These are phyloP conservation scores for Tupiocoris notatus DNA, from an alignment of 2,888 invertebrate genomes.

Conservation along the genomic window DNA sequence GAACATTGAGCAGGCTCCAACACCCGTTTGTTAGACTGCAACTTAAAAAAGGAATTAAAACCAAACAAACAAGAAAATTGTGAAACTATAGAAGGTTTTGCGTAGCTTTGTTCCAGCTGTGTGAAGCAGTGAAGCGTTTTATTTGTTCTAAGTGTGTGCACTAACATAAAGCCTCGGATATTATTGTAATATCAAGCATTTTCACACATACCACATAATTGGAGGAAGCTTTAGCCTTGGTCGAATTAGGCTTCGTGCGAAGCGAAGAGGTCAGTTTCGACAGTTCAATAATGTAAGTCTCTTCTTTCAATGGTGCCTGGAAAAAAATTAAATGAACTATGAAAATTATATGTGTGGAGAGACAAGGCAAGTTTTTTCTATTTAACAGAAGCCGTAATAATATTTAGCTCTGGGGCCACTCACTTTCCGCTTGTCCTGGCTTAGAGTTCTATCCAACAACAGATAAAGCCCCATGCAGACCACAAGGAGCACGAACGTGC, in stretches of 20 bases:
- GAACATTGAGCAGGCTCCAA: constrained; percentile 31
- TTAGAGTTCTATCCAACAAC: constrained; percentile 47
- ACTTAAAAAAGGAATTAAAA: constrained; percentile 1
- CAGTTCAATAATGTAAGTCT: neutral
- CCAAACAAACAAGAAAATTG: neutral
- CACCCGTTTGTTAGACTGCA: neutral
- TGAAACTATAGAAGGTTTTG: too few species aligned
- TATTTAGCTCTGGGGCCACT: too few species aligned
- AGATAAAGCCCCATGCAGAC: constrained; percentile 48
- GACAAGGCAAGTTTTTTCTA: too few species aligned
- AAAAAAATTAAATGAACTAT: too few species aligned
- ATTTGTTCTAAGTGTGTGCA: too few species aligned
- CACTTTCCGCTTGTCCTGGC: constrained; percentile 42
- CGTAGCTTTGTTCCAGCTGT: too few species aligned
- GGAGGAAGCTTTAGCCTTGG: neutral
- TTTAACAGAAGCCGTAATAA: too few species aligned
- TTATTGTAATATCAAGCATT: neutral
- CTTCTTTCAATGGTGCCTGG: constrained; percentile 21
- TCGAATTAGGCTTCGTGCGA: neutral
- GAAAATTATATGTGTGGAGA: too few species aligned
- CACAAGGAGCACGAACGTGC: constrained; percentile 45
- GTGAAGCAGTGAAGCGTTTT: too few species aligned
- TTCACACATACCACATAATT: neutral
- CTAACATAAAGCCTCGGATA: neutral
- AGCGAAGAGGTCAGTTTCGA: neutral